Base-by-base conservation (phyloP, 2,888 invertebrate genomes). In the Ariolimax columbianus region DNA sequence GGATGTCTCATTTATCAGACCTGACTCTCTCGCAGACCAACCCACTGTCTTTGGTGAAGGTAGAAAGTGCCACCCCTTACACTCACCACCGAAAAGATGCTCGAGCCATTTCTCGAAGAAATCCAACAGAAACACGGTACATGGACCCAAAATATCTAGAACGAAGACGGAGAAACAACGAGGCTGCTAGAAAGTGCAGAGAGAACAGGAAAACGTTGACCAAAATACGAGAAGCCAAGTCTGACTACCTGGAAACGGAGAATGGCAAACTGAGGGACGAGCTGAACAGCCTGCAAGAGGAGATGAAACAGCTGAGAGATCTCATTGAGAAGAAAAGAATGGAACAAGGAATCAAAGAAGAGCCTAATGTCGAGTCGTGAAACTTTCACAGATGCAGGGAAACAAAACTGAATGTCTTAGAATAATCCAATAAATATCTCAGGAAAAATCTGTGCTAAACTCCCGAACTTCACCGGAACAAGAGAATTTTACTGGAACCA, bases 221-320 rank as follows among this genome's bases (percentile, higher is more conserved):
- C 11, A 92, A 92, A 81, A 90, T 94, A 84, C 90, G 94, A 11
- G 93, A 94, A 68, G 93, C 93, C 81, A 92, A 94, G 82, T 92
- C 93, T 0, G 90, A 89, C 30, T 90, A 92, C 63, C 90, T 95
- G 78, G 95, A 94, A 88, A 89, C 88, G 4, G 95, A 95, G 90
- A 95, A 95, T 90, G 93, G 93, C 83, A 96, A 97, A 93, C 95
- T 98, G 26, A 91, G 93, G 68, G 89, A 91, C 33, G 97, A 98
- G 94, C 95, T 98, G 89, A 97, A 97, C 91, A 96, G 97, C 90
- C 96, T 98, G 40, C 97, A 98, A 59, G 97, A 97, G 0, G 98
- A 98, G 94, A 97, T 98, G 89, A 97, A 97, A 80, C 97, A 96
- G 89, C 96, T 98, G 14, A 97, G 98, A 89, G 94, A 94, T 86